Percentiles rank a stretch among this genome's conserved stretches.
Evolutionary conservation across 2,888 invertebrate genomes (phyloP).

Genomic region (Drosophila yooni): DNA sequence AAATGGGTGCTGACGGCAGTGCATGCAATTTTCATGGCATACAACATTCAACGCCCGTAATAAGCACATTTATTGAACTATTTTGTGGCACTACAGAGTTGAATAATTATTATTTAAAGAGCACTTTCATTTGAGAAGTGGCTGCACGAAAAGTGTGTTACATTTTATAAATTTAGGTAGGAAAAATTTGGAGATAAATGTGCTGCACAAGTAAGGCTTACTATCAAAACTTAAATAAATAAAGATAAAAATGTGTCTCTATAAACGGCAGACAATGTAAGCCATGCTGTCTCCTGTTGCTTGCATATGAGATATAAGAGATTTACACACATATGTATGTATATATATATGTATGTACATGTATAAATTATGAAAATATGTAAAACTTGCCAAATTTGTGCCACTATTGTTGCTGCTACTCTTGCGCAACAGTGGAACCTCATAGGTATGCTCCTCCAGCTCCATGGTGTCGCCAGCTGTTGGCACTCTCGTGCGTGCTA

Average conservation of each 20-base stretch:
- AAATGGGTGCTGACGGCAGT: conserved; percentile 45
- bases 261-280: neutral
- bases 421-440: conserved; percentile 70
- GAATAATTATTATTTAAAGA: neutral
- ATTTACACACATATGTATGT: neutral
- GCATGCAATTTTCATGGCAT: conserved; percentile 47
- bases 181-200: neutral
- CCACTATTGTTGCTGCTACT: conserved; percentile 46
- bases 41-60: conserved; percentile 20
- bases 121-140: neutral
- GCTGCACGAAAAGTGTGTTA: neutral
- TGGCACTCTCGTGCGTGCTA: conserved; percentile 18
- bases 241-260: neutral
- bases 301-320: neutral
- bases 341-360: neutral
- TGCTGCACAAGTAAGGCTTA: neutral
- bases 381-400: conserved; percentile 52
- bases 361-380: neutral
- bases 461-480: conserved; percentile 27
- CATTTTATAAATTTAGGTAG: neutral
- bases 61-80: conserved; percentile 41
- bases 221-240: neutral
- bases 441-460: conserved; percentile 75
- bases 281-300: neutral
- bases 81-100: conserved; percentile 29